A percentile compares a stretch with the other conserved stretches of the same genome.
Evolutionary conservation across 64 coral and sea anemone genomes (phyloP).

Genomic region (Orbicella faveolata): DNA sequence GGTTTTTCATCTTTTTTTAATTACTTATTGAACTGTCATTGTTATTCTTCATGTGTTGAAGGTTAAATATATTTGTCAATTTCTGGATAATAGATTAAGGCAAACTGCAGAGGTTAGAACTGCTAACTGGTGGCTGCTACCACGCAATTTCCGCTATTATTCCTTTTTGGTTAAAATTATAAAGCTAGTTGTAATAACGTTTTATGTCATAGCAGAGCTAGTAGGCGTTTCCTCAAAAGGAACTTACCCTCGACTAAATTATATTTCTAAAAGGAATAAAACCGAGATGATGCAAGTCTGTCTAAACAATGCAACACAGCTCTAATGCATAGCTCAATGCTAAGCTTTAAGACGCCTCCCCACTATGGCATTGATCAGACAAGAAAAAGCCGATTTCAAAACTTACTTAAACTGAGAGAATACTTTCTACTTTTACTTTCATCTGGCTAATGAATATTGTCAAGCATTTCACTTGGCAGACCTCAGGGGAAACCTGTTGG

Average conservation of each 20-base stretch:
- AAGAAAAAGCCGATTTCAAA: neutral
- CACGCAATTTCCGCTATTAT: neutral
- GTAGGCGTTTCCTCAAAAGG: no score
- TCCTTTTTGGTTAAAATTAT: no score
- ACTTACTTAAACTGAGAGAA: no score
- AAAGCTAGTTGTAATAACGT: neutral
- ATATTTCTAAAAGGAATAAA: no score
- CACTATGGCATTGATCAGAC: neutral
- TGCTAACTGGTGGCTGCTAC: neutral
- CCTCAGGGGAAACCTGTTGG: neutral
- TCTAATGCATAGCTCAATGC: neutral
- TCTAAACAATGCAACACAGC: no score
- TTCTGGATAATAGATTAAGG: neutral
- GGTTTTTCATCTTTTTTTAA: conserved; percentile 18
- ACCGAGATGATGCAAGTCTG: no score
- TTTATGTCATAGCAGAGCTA: neutral
- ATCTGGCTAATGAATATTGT: neutral
- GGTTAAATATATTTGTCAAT: neutral
- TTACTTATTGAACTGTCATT: neutral
- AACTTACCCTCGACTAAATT: no score
- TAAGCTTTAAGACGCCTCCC: neutral
- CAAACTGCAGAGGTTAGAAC: neutral
- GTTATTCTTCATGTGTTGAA: neutral
- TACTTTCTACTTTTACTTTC: no score
- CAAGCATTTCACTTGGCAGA: neutral